phyloP scores from a whole-genome alignment of 1,140 invertebrate species.

The Aleiodes sp. region DNA sequence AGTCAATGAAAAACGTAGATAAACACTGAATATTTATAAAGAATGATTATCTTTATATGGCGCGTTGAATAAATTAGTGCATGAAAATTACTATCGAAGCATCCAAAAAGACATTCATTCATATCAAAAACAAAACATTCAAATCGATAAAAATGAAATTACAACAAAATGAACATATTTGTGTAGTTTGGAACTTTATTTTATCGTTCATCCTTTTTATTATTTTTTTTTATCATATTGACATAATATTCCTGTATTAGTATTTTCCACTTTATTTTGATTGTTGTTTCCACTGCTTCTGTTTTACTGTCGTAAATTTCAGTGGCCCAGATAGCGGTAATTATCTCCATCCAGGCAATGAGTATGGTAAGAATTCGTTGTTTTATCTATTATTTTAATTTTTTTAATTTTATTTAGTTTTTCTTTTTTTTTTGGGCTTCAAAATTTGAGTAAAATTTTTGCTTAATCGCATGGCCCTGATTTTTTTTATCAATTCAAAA shows the following conservation, averaged over 20 bases:
- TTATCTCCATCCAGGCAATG: slow-evolving; percentile 66
- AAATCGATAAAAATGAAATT: slow-evolving; percentile 28
- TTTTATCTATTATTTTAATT: slow-evolving; percentile 22
- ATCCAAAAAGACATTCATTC: neutral
- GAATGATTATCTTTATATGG: slow-evolving; percentile 38
- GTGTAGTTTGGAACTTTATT: neutral
- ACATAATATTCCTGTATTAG: slow-evolving; percentile 9
- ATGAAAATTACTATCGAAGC: slow-evolving; percentile 33
- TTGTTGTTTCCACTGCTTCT: slow-evolving; percentile 47
- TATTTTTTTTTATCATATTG: neutral
- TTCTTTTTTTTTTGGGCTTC: neutral
- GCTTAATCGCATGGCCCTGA: slow-evolving; percentile 1
- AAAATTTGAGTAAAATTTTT: neutral
- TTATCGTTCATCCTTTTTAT: slow-evolving; percentile 18
- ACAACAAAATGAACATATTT: slow-evolving; percentile 26
- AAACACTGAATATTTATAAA: neutral
- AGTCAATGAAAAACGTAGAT: slow-evolving; percentile 60
- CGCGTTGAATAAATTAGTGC: slow-evolving; percentile 52
- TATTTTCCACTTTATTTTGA: slow-evolving; percentile 28
- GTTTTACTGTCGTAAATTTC: slow-evolving; percentile 66
- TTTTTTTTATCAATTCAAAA: neutral
- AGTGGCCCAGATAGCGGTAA: slow-evolving; percentile 67
- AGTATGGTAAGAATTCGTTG: slow-evolving; percentile 65
- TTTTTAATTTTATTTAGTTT: slow-evolving; percentile 7
- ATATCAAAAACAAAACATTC: too few relatives aligned